Evolutionary conservation across 2,888 invertebrate species (phyloP).

Genomic region (Harpagoxenus sublaevis): DNA sequence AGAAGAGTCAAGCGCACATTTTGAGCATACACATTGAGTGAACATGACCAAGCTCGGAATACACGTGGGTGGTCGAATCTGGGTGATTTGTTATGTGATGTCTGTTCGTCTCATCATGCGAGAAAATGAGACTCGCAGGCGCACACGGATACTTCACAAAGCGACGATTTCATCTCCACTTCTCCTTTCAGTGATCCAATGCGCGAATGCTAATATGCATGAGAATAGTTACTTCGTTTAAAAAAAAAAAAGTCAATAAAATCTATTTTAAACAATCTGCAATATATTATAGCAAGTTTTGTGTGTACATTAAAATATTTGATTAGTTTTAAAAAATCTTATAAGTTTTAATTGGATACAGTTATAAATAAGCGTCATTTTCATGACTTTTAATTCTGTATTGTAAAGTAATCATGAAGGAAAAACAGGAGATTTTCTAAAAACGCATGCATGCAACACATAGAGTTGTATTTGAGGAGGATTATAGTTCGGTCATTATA

Average conservation of each 20-base stretch:
- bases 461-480: too few relatives aligned
- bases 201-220: background rate
- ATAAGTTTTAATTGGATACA: too few relatives aligned
- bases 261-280: background rate
- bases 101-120: background rate
- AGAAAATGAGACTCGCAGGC: background rate
- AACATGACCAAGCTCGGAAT: conserved; percentile 60
- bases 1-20: conserved; percentile 27
- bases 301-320: background rate
- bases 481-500: too few relatives aligned
- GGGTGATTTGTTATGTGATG: conserved; percentile 26
- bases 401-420: too few relatives aligned
- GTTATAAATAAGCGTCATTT: too few relatives aligned
- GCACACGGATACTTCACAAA: background rate
- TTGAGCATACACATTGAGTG: background rate
- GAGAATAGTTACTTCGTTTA: background rate
- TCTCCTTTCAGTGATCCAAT: background rate
- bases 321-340: background rate
- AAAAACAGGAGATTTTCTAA: too few relatives aligned
- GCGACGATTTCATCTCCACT: background rate
- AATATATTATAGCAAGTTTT: background rate
- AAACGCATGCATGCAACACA: too few relatives aligned
- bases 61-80: conserved; percentile 65
- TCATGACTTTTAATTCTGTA: too few relatives aligned
- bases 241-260: background rate